Evolutionary conservation across 2,888 invertebrate species (phyloP), one percentile per base, ranked within the genome.

Genomic region (Acleris emargana): DNA sequence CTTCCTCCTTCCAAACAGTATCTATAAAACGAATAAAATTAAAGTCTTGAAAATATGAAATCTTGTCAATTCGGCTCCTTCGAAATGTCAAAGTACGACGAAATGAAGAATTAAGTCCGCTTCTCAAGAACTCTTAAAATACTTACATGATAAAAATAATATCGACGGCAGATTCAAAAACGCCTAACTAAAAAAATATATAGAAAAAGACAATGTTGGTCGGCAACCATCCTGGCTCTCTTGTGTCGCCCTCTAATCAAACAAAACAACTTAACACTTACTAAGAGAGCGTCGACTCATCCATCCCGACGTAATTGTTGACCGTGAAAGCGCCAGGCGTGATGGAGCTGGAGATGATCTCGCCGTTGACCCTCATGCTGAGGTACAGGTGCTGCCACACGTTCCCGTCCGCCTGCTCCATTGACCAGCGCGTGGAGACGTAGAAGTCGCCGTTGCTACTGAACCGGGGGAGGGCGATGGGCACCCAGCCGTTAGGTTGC

Each of bases 401-500:
- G 58, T 81, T 84, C 5, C 92, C 93, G 73, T 88, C 88, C 0
- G 82, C 78, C 66, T 88, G 90, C 57, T 75, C 73, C 16, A 77
- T 63, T 0, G 90, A 89, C 91, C 91, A 91, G 38, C 89, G 82
- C 13, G 86, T 81, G 4, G 90, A 89, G 13, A 94, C 72, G 75
- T 87, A 89, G 71, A 84, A 86, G 54, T 88, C 83, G 0, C 93
- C 93, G 25, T 76, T 72, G 1, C 87, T 79, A 54, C 91, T 91
- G 76, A 93, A 94, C 0, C 90, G 81, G 0, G 96, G 95, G 1
- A 93, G 83, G 0, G 93, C 91, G 1, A 94, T 89, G 0, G 94
- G 93, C 0, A 97, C 87, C 97, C 97, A 97, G 0, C 97, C 97
- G 1, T 94, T 87, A 0, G 93, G 84, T 73, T 96, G 94, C 18